These are phyloP conservation scores for Oncorhynchus nerka DNA, from an alignment of 2,113 vertebrate species.

Conservation along the genomic window DNA sequence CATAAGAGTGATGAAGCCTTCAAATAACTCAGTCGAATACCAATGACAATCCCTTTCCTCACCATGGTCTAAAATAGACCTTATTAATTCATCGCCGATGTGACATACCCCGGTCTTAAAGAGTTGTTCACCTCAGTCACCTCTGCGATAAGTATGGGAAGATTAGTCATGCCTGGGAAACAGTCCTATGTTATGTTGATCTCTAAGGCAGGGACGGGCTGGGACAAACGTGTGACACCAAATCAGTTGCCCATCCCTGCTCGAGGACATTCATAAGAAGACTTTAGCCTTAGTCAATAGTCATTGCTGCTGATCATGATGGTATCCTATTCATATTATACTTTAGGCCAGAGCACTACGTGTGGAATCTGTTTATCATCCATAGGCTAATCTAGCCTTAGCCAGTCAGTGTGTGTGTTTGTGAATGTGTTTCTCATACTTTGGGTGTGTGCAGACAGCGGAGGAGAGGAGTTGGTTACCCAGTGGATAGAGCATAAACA, in stretches of 20 bases:
- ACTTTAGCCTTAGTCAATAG: not conserved
- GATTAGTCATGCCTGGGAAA: constrained; percentile 12
- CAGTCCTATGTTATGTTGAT: not conserved
- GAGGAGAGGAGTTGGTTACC: not conserved
- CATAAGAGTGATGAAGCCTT: too few relatives aligned
- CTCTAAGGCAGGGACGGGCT: not conserved
- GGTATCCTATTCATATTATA: not conserved
- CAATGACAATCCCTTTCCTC: not conserved
- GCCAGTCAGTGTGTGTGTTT: not conserved
- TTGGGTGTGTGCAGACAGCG: not conserved
- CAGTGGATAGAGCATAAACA: too few relatives aligned
- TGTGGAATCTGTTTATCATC: constrained; percentile 33
- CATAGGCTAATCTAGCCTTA: constrained; percentile 6
- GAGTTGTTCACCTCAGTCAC: too few relatives aligned
- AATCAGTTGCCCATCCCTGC: too few relatives aligned
- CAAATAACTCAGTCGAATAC: constrained; percentile 14
- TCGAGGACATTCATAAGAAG: not conserved
- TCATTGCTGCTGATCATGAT: not conserved
- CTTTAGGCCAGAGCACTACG: not conserved
- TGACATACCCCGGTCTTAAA: not conserved
- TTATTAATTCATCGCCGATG: not conserved
- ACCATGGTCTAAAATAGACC: constrained; percentile 36
- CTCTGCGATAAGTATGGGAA: not conserved
- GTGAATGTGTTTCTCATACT: too few relatives aligned
- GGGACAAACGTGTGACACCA: too few relatives aligned